A percentile compares a stretch with the other conserved stretches of the same genome.
Conservation (phyloP, 1,140 invertebrate genomes). For the Aethina tumida region DNA sequence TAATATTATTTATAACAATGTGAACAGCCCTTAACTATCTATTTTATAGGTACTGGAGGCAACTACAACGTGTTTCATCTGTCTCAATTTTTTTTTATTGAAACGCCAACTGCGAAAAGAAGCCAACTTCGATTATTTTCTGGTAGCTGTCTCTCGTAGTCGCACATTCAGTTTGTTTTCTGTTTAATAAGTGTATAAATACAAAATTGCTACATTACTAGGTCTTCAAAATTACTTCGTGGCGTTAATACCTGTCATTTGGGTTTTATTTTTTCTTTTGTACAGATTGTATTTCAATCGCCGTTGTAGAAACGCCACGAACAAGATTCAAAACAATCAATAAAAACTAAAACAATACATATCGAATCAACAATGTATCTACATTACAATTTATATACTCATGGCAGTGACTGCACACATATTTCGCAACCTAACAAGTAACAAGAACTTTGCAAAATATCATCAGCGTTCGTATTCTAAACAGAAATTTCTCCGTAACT, state of each 20-base stretch:
- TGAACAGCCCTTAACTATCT: conserved; percentile 38
- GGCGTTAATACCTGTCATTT: background rate
- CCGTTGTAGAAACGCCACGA: no score
- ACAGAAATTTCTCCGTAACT: no score
- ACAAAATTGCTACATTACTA: conserved; percentile 28
- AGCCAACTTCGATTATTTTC: no score
- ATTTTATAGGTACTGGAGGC: conserved; percentile 37
- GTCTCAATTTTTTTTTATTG: conserved; percentile 18
- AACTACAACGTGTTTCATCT: conserved; percentile 34
- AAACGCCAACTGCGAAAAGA: conserved; percentile 4
- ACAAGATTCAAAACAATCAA: conserved; percentile 9
- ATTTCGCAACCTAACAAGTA: no score
- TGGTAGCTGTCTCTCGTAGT: no score
- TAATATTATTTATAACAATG: conserved; percentile 40
- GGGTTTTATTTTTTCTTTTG: background rate
- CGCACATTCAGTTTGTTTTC: no score
- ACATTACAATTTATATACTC: conserved; percentile 33
- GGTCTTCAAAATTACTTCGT: background rate
- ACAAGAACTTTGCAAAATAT: no score
- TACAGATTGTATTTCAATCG: conserved; percentile 7
- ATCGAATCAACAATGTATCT: conserved; percentile 36
- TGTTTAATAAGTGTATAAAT: conserved; percentile 34
- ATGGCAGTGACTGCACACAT: no score
- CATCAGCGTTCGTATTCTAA: no score
- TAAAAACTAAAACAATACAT: conserved; percentile 21